Evolutionary conservation across 2,797 vertebrate species (phyloP).

Genomic region (Ciconia nigra): DNA sequence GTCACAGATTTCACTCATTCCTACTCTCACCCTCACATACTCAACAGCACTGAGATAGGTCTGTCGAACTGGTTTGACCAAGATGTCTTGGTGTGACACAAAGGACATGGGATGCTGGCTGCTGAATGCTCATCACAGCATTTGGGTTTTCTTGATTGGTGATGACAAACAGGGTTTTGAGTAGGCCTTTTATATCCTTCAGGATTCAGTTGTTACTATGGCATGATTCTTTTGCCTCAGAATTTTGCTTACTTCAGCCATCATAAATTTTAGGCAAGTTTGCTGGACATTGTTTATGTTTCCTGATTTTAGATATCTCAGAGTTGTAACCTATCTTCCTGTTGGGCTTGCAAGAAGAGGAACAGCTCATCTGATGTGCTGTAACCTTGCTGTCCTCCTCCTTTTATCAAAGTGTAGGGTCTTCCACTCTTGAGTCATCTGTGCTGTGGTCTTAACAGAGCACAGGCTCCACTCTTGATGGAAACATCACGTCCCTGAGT

Average conservation of each 20-base stretch:
- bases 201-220: neutral
- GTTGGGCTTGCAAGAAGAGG: neutral
- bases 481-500: neutral
- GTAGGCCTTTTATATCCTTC: neutral
- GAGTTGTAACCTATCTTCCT: neutral
- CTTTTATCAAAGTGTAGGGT: neutral
- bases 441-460: neutral
- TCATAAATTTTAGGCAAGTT: neutral
- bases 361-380: neutral
- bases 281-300: neutral
- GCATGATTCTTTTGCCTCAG: neutral
- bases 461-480: neutral
- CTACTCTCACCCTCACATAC: neutral
- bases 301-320: neutral
- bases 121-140: neutral
- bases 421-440: neutral
- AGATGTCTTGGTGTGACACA: neutral
- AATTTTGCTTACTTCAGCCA: neutral
- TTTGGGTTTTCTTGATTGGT: neutral
- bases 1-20: neutral
- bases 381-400: neutral
- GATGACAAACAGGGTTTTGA: neutral
- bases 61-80: neutral
- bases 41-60: neutral
- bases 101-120: neutral